Evolutionary conservation across 1,140 invertebrate species (phyloP).

Genomic region (Maconellicoccus hirsutus): DNA sequence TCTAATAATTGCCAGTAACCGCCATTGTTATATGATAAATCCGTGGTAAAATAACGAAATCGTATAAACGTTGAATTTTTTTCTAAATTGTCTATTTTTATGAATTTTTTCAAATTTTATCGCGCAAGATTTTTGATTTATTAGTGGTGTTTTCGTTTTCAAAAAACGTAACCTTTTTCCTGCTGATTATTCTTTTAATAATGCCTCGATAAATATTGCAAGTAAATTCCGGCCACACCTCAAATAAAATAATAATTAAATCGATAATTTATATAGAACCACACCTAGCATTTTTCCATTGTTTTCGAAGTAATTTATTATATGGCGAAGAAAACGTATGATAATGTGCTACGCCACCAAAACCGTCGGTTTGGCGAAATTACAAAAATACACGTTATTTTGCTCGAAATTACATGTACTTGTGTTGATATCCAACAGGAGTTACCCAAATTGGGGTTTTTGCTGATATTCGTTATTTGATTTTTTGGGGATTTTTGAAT

Average conservation of each 20-base stretch:
- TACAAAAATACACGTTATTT: too few species aligned
- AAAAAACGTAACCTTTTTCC: background rate
- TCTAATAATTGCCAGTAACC: background rate
- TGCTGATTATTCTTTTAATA: background rate
- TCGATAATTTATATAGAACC: background rate
- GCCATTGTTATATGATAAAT: background rate
- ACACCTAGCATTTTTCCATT: background rate
- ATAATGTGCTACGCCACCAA: too few species aligned
- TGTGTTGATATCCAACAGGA: too few species aligned
- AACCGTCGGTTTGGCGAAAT: too few species aligned
- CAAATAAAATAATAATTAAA: background rate
- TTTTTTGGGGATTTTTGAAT: too few species aligned
- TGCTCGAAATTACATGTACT: too few species aligned
- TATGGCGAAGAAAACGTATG: background rate
- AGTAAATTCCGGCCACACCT: conserved; percentile 1
- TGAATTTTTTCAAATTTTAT: background rate
- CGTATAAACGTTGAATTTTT: too few species aligned
- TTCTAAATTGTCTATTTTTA: too few species aligned
- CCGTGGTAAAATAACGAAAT: too few species aligned
- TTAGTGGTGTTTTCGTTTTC: background rate
- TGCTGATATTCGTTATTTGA: too few species aligned
- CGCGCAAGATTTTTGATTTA: background rate
- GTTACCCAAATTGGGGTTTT: too few species aligned
- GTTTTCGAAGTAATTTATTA: background rate
- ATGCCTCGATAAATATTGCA: background rate